Percentiles rank a stretch among this genome's conserved stretches.
phyloP scores from a whole-genome alignment of 23 tunicate species.

The Styela plicata region DNA sequence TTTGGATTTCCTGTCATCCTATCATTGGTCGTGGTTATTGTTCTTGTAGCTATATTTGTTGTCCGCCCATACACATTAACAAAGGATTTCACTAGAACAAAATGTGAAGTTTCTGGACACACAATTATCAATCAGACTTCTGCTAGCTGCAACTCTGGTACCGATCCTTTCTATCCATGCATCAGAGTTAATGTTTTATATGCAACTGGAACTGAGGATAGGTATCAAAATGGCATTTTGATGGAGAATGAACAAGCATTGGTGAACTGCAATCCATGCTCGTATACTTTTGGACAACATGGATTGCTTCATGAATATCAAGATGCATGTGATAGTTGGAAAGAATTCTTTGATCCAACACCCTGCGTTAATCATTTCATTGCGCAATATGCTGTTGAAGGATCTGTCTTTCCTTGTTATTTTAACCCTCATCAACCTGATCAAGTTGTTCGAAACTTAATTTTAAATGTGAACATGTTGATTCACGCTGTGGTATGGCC shows the following conservation, averaged over 20 bases:
- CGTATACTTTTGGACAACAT: constrained; percentile 57
- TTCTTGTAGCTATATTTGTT: constrained; percentile 20
- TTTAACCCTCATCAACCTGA: constrained; percentile 36
- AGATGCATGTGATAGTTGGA: constrained; percentile 40
- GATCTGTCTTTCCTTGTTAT: constrained; percentile 37
- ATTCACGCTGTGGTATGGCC: constrained; percentile 56
- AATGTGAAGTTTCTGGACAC: constrained; percentile 21
- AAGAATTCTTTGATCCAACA: constrained; percentile 33
- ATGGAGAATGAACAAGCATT: constrained; percentile 69
- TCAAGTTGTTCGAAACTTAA: constrained; percentile 29
- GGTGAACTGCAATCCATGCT: constrained; percentile 49
- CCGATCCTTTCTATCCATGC: constrained; percentile 49
- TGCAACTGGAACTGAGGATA: constrained; percentile 17
- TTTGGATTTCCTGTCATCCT: constrained; percentile 36
- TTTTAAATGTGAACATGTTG: constrained; percentile 28
- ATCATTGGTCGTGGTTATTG: constrained; percentile 10
- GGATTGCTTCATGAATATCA: constrained; percentile 29
- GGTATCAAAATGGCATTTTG: constrained; percentile 6
- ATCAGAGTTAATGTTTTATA: constrained; percentile 36
- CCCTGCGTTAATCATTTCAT: constrained; percentile 27
- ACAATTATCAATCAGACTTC: neutral
- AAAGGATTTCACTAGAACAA: constrained; percentile 37
- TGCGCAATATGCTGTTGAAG: neutral
- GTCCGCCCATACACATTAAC: constrained; percentile 33
- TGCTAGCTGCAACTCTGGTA: constrained; percentile 55